Evolutionary conservation across 2,113 vertebrate genomes (phyloP), one percentile per base, ranked within the genome.

Genomic region (Centropus unirufus): DNA sequence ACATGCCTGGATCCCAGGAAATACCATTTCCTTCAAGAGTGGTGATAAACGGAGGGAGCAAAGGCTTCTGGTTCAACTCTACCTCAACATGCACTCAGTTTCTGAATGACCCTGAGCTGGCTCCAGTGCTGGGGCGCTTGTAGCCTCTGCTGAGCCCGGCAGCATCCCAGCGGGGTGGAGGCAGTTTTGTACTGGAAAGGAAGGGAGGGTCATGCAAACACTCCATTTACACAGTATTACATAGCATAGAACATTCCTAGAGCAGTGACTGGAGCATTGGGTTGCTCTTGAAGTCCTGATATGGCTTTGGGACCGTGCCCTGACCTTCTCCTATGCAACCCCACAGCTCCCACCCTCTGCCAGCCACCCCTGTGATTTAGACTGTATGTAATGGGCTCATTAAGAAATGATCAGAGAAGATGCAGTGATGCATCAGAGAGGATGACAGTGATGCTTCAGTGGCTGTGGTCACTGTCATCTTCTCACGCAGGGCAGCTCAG

Each of bases 311-410:
- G 46, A 27, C 26, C 2, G 6, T 42, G 30, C 7, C n/a, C 19
- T 2, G 0, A 2, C 0, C 29, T 42, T 68, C 49, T 61, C 27
- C 59, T 4, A 0, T 13, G 30, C n/a, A 36, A 6, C 9, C 26
- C 5, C 49, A 2, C 46, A 42, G 23, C 47, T 79, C 70, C 42
- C 0, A 3, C 57, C 17, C 44, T 40, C 67, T 1, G 51, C 69
- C 10, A 2, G 52, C 10, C 34, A 2, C 46, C 13, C 17, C 32
- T 15, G 24, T 14, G 36, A 36, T 36, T 36, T 36, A 36, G 36
- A 36, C 36, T 36, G 36, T 36, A 36, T 36, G 8, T 36, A 36
- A 36, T 36, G 36, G 8, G 36, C 36, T 36, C 36, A 36, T 36
- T 36, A 36, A 36, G 36, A 36, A 36, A 36, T 6, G 8, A 2